Base-by-base conservation (phyloP, 2,113 vertebrate genomes). In the Loxodonta africana region DNA sequence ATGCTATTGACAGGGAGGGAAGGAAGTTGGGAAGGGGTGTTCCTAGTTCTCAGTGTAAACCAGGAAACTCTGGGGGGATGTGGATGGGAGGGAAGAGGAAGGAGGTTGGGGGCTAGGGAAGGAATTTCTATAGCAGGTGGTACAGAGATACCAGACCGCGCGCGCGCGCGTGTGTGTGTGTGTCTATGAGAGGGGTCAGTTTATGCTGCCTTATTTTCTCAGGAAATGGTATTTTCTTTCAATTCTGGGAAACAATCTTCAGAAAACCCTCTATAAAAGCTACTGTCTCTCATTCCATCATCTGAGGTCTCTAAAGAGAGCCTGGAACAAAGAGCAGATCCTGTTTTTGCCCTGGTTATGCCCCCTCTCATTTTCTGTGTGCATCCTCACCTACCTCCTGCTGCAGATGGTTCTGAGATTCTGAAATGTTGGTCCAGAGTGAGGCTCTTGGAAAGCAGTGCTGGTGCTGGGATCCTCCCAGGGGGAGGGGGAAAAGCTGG, bases 21-120 rank as follows among this genome's bases (percentile, higher is more conserved):
- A 99, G 99, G 98, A 99, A 99, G 96, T 91, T 30, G 41, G 97
- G 98, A 98, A 97, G 97, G 97, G 98, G 96, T 98, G 98, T 98
- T 99, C 98, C 95, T n/a, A 90, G 92, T 88, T 97, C 96, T 96
- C 96, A 97, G 53, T 97, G 91, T 97, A 98, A 98, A 97, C 92
- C 88, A 81, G 96, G 33, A 98, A 98, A 96, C 78, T n/a, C 41
- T 11, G 57, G 28, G 82, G 95, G 95, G 86, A 94, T 96, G 95
- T 84, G 21, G 60, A 83, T 77, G 87, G 93, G 90, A 94, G 91
- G 80, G 95, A 83, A 95, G 44, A 97, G 97, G 96, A 97, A 98
- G 44, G 95, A 90, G 96, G 83, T 20, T 97, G 94, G 98, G 98
- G 93, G 83, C 96, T 96, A 71, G 96, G 91, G 76, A 90, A 97